Evolutionary conservation across 2,113 vertebrate species (phyloP).

Genomic region (Callorhinus ursinus): DNA sequence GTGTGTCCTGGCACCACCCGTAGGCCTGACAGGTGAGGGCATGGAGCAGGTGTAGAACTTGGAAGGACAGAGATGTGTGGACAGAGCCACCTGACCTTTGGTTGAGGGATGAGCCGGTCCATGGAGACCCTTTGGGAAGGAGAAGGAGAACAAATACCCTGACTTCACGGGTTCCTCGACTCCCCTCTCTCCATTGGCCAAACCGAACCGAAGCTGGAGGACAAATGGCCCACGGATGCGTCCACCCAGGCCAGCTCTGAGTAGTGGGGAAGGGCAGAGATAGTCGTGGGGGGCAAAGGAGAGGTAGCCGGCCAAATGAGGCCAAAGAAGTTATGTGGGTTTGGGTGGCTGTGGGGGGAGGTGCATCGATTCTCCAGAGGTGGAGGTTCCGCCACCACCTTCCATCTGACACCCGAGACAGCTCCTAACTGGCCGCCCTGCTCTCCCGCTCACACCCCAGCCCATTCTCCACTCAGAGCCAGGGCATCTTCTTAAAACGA

Average conservation of each 20-base stretch:
- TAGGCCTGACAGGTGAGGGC: background rate
- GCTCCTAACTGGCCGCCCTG: background rate
- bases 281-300: background rate
- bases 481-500: background rate
- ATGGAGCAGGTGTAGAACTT: background rate
- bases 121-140: background rate
- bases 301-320: background rate
- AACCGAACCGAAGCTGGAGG: background rate
- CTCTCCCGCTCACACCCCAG: background rate
- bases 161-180: background rate
- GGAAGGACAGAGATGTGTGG: background rate
- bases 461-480: background rate
- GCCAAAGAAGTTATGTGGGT: background rate
- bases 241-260: background rate
- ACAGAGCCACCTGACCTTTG: background rate
- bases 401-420: background rate
- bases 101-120: background rate
- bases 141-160: background rate
- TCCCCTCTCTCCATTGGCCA: background rate
- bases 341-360: background rate
- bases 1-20: background rate
- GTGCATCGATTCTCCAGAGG: background rate
- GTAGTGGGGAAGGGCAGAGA: background rate
- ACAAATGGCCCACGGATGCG: background rate
- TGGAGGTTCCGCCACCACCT: background rate